Conservation (phyloP, 2,113 vertebrate species). For the Poeciliopsis prolifica region DNA sequence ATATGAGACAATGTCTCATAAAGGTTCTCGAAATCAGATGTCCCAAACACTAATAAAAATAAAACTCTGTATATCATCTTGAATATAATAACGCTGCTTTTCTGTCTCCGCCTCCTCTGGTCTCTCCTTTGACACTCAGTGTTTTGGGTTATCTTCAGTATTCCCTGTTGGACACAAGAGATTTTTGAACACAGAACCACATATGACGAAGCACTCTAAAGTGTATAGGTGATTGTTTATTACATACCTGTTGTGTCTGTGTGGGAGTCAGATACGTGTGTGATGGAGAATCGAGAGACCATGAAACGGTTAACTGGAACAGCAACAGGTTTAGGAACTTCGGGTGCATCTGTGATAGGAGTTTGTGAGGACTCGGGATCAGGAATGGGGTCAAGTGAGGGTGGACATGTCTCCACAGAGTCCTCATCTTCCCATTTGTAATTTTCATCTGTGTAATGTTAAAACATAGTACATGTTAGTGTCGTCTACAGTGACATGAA, state of each 20-base stretch:
- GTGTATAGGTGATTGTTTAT: background rate
- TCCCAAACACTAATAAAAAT: conserved; percentile 63
- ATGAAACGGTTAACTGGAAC: conserved; percentile 84
- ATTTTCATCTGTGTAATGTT: conserved; percentile 72
- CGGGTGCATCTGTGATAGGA: conserved; percentile 55
- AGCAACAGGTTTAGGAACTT: conserved; percentile 66
- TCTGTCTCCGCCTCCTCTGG: conserved; percentile 41
- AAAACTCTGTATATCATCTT: conserved; percentile 73
- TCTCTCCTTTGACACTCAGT: conserved; percentile 60
- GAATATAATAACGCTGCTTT: conserved; percentile 54
- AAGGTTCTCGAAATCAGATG: conserved; percentile 64
- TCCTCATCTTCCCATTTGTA: conserved; percentile 81
- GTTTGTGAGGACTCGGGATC: conserved; percentile 49
- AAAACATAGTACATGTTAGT: background rate
- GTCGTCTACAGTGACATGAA: background rate
- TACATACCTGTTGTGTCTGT: conserved; percentile 83
- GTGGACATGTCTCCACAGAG: conserved; percentile 60
- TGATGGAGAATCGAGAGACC: conserved; percentile 94
- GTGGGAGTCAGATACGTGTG: conserved; percentile 89
- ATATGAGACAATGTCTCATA: conserved; percentile 78
- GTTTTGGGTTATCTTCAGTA: conserved; percentile 75
- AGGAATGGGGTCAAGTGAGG: conserved; percentile 47
- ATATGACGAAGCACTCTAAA: background rate
- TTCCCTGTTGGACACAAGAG: conserved; percentile 69
- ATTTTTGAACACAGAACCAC: background rate